Base-by-base conservation (phyloP, 2,113 vertebrate genomes). In the Ornithorhynchus anatinus region DNA sequence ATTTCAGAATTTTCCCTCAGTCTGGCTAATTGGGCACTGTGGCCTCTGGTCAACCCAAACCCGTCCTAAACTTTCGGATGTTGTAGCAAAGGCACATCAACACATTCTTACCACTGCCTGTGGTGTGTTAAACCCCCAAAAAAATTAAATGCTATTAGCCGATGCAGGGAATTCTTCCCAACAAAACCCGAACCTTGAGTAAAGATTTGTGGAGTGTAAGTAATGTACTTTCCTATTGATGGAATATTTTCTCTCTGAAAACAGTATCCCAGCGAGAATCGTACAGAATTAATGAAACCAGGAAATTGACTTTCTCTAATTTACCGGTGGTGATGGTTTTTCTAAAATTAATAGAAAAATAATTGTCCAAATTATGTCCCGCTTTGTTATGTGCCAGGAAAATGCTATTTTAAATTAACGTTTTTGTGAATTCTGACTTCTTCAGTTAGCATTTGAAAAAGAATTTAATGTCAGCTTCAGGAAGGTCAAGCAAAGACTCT, bases 401-500 rank as follows among this genome's bases (percentile, higher is more conserved):
- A 64, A 83, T 88, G 73, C 4, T 83, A 61, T 89, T 88, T 91
- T 83, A 83, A 85, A 82, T 59, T 45, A 58, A 50, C 64, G 38
- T n/a, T n/a, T n/a, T n/a, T n/a, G n/a, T n/a, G n/a, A n/a, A n/a
- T n/a, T n/a, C n/a, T n/a, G n/a, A n/a, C n/a, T n/a, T n/a, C n/a
- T n/a, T n/a, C n/a, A n/a, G n/a, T n/a, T n/a, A n/a, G n/a, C n/a
- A n/a, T n/a, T 68, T 70, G 86, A 84, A 82, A 77, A 90, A 90
- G 87, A 90, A 89, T 84, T 87, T 88, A 88, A 86, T 79, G 74
- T 90, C 88, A 77, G 83, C 75, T 71, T 81, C 68, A 72, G 72
- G 91, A 89, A 92, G 87, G 73, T 73, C 82, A 82, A 69, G 66
- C 82, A 71, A 71, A 79, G 84, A 83, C 86, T 94, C 89, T 88